Evolutionary conservation across 2,888 invertebrate genomes (phyloP).

Genomic region (Pilophorus perplexus): DNA sequence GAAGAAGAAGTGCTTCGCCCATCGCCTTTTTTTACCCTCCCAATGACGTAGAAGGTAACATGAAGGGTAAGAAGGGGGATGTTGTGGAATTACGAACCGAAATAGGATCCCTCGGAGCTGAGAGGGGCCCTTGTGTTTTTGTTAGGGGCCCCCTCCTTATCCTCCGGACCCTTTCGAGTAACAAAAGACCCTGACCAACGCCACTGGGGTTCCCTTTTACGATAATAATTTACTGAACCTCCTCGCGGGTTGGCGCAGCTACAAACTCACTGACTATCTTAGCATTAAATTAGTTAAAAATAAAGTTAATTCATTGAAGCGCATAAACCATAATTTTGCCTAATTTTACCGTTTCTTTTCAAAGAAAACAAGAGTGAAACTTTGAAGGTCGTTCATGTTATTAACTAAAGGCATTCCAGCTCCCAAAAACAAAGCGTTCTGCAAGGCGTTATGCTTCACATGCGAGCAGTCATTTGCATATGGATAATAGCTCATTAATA

Average conservation of each 20-base stretch:
- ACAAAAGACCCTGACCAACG: slow-evolving; percentile 9
- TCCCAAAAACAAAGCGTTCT: slow-evolving; percentile 9
- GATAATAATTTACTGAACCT: slow-evolving; percentile 9
- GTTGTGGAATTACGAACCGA: too few relatives aligned
- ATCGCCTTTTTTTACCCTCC: too few relatives aligned
- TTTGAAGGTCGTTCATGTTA: background rate
- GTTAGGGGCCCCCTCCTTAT: too few relatives aligned
- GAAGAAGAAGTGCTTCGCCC: too few relatives aligned
- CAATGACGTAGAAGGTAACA: too few relatives aligned
- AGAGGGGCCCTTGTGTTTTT: too few relatives aligned
- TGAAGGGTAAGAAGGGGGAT: too few relatives aligned
- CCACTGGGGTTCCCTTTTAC: slow-evolving; percentile 4
- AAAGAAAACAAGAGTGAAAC: background rate
- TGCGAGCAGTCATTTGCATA: slow-evolving; percentile 10
- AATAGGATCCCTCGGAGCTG: too few relatives aligned
- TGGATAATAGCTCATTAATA: slow-evolving; percentile 11
- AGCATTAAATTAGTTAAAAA: too few relatives aligned
- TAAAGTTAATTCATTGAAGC: background rate
- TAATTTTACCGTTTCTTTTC: background rate
- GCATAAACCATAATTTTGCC: background rate
- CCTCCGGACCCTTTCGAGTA: too few relatives aligned
- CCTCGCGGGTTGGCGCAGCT: background rate
- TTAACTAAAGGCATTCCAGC: background rate
- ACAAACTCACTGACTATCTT: background rate
- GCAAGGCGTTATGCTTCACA: too few relatives aligned